Evolutionary conservation across 2,888 invertebrate genomes (phyloP).

Genomic region (Noctua janthina): DNA sequence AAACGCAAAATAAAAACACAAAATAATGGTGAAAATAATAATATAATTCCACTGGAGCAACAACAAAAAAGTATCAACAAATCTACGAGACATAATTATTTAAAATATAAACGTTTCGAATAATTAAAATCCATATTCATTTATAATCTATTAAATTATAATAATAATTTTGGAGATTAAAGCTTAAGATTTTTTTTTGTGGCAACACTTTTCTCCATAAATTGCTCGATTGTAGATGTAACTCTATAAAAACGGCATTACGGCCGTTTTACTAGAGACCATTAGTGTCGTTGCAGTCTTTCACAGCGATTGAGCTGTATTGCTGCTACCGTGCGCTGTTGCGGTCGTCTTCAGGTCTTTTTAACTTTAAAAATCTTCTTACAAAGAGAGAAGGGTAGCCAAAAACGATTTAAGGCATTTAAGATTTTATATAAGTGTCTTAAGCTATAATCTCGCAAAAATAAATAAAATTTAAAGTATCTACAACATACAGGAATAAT

Average conservation of each 20-base stretch:
- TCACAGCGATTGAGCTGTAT: neutral
- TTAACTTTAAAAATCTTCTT: neutral
- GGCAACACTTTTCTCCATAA: neutral
- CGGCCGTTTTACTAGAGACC: neutral
- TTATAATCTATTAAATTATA: conserved; percentile 51
- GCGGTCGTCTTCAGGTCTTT: neutral
- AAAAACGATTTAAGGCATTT: neutral
- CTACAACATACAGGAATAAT: conserved; percentile 61
- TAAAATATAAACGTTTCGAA: conserved; percentile 46
- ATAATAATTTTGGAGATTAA: conserved; percentile 36
- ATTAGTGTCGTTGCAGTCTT: neutral
- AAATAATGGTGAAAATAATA: conserved; percentile 61
- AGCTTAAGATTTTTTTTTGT: neutral
- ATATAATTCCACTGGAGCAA: conserved; percentile 60
- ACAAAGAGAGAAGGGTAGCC: neutral
- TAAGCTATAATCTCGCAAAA: conserved; percentile 47
- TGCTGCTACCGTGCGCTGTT: neutral
- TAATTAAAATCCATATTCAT: conserved; percentile 37
- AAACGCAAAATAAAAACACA: conserved; percentile 40
- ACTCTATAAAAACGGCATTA: neutral
- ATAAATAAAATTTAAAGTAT: conserved; percentile 47
- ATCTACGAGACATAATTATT: conserved; percentile 49
- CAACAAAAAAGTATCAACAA: conserved; percentile 62
- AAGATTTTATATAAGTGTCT: neutral
- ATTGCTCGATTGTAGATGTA: neutral